Percentiles rank a stretch among this genome's conserved stretches.
phyloP scores from a whole-genome alignment of 2,113 vertebrate genomes.

The Melospiza georgiana region DNA sequence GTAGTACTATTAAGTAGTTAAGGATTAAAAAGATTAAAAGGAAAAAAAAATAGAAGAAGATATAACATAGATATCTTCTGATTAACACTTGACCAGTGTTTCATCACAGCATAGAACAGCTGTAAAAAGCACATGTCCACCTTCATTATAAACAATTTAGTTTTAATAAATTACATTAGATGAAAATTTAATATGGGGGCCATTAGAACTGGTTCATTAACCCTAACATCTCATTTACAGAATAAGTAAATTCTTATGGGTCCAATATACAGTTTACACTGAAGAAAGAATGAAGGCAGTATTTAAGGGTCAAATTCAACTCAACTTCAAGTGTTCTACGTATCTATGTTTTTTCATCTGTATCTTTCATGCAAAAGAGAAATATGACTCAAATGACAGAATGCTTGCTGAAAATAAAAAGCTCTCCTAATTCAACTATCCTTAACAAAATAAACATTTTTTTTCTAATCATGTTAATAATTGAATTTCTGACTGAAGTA shows the following conservation, averaged over 20 bases:
- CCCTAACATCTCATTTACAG: conserved; percentile 26
- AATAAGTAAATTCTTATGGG: neutral
- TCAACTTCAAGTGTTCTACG: neutral
- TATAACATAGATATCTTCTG: neutral
- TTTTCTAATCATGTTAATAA: neutral
- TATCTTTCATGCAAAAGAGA: neutral
- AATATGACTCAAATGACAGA: neutral
- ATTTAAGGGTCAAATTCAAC: neutral
- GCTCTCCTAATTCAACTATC: neutral
- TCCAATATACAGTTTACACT: neutral
- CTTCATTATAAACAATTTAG: conserved; percentile 45
- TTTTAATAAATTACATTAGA: conserved; percentile 29
- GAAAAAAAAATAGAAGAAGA: neutral
- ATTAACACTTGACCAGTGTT: neutral
- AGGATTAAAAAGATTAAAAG: neutral
- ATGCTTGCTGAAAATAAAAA: neutral
- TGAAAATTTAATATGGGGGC: conserved; percentile 37
- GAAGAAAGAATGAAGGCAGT: neutral
- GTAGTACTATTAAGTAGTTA: neutral
- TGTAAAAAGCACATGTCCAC: conserved; percentile 33
- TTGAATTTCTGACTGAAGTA: neutral
- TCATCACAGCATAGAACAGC: neutral
- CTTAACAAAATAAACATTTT: neutral
- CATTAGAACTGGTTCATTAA: conserved; percentile 49
- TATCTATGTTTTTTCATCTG: neutral